Evolutionary conservation across 2,797 vertebrate species (phyloP).

Genomic region (Notolepis coatsorum): DNA sequence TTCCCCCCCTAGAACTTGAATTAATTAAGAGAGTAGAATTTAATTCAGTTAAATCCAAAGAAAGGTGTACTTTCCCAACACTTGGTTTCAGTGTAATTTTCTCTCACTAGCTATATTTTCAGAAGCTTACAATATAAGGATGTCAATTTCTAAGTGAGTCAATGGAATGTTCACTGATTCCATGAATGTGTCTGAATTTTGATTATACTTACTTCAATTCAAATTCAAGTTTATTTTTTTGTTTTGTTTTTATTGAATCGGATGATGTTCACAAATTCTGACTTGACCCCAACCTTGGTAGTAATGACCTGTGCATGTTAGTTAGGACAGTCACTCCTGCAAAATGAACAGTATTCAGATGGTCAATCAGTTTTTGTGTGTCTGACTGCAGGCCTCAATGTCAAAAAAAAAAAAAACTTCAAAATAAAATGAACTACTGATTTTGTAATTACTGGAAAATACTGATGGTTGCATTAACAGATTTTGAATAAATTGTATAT

Average conservation of each 20-base stretch:
- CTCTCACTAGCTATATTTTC: not conserved
- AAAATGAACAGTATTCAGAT: conserved; percentile 32
- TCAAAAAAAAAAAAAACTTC: conserved; percentile 51
- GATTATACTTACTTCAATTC: not conserved
- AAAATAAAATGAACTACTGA: conserved; percentile 75
- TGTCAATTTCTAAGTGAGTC: conserved; percentile 17
- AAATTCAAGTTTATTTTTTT: conserved; percentile 1
- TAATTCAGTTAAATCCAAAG: too few species aligned
- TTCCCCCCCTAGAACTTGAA: conserved; percentile 6
- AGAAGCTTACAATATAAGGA: not conserved
- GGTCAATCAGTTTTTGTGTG: conserved; percentile 41
- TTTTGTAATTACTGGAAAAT: conserved; percentile 84
- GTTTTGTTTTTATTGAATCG: not conserved
- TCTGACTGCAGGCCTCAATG: conserved; percentile 50
- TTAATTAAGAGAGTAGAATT: conserved; percentile 34
- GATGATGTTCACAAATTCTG: not conserved
- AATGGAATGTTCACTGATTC: not conserved
- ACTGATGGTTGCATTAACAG: conserved; percentile 82
- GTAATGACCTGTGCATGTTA: conserved; percentile 2
- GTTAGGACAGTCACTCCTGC: conserved; percentile 22
- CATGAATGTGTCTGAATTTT: not conserved
- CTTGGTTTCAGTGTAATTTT: not conserved
- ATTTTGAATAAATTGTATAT: conserved; percentile 89
- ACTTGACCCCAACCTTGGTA: conserved; percentile 11
- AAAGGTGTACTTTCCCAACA: not conserved